phyloP scores from a whole-genome alignment of 64 coral and sea anemone species.

The Anthopleura sola region DNA sequence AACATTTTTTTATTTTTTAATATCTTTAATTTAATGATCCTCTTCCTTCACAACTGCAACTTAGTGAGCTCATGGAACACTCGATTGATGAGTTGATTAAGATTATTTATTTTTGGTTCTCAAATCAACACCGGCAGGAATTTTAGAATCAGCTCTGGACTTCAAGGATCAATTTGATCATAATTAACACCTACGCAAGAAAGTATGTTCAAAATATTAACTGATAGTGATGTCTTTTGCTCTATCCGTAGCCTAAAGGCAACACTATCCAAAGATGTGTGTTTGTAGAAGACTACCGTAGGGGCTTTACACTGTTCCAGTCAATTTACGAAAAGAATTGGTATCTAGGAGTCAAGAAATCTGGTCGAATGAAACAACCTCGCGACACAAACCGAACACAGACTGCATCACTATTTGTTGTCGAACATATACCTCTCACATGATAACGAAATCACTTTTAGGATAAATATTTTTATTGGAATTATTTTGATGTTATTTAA shows the following conservation, averaged over 20 bases:
- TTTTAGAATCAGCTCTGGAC: neutral
- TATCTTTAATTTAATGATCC: too few species aligned
- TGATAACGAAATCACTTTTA: neutral
- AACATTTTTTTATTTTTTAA: too few species aligned
- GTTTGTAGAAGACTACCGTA: conserved; percentile 38
- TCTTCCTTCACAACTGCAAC: too few species aligned
- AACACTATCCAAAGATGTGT: conserved; percentile 33
- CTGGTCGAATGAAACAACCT: conserved; percentile 31
- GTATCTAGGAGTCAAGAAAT: conserved; percentile 36
- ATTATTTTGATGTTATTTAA: neutral
- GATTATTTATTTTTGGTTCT: neutral
- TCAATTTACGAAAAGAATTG: conserved; percentile 28
- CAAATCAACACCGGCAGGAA: neutral
- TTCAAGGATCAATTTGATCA: neutral
- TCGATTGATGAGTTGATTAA: neutral
- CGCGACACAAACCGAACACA: conserved; percentile 17
- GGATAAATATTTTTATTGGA: conserved; percentile 4
- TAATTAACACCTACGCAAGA: conserved; percentile 4
- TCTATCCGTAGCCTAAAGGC: conserved; percentile 45
- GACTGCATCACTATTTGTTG: conserved; percentile 32
- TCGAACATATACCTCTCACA: neutral
- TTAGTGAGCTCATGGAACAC: neutral
- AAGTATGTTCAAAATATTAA: neutral
- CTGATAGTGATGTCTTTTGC: neutral
- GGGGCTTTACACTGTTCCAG: conserved; percentile 44